Percentiles rank a stretch among this genome's conserved stretches.
These are phyloP conservation scores for Hemicordylus capensis DNA, from an alignment of 2,113 vertebrate species.

Conservation along the genomic window DNA sequence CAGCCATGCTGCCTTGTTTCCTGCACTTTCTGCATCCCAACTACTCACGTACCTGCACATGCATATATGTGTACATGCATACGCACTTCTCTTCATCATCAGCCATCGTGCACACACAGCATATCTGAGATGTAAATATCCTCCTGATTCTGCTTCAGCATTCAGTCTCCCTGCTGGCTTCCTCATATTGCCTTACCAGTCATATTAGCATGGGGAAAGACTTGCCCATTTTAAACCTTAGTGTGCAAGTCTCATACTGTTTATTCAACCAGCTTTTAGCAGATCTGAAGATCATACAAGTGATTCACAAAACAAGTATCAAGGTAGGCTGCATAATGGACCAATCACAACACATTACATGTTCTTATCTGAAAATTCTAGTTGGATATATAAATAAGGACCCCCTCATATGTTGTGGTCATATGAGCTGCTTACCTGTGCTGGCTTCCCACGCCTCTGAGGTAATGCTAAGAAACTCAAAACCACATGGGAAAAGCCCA, in stretches of 20 bases:
- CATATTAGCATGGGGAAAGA: not conserved
- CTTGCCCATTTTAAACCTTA: not conserved
- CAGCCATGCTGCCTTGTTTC: not conserved
- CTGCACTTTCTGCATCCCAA: not conserved
- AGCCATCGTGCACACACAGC: not conserved
- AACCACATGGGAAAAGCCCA: not conserved
- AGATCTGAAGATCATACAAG: not conserved
- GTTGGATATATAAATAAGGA: not conserved
- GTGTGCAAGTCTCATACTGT: not conserved
- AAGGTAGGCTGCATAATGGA: not conserved
- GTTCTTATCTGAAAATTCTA: not conserved
- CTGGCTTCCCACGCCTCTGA: not conserved
- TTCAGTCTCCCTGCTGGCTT: not conserved
- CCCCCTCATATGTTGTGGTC: not conserved
- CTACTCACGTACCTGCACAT: not conserved
- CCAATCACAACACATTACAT: not conserved
- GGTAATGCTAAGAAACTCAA: not conserved
- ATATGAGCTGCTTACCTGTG: not conserved
- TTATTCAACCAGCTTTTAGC: not conserved
- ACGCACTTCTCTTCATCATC: not conserved
- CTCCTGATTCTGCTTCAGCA: not conserved
- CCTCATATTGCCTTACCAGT: not conserved
- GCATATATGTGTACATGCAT: not conserved
- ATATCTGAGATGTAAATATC: not conserved
- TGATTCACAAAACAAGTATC: not conserved